Evolutionary conservation across 2,888 invertebrate genomes (phyloP), one percentile per base, ranked within the genome.

Genomic region (Omphaloscelis lunosa): DNA sequence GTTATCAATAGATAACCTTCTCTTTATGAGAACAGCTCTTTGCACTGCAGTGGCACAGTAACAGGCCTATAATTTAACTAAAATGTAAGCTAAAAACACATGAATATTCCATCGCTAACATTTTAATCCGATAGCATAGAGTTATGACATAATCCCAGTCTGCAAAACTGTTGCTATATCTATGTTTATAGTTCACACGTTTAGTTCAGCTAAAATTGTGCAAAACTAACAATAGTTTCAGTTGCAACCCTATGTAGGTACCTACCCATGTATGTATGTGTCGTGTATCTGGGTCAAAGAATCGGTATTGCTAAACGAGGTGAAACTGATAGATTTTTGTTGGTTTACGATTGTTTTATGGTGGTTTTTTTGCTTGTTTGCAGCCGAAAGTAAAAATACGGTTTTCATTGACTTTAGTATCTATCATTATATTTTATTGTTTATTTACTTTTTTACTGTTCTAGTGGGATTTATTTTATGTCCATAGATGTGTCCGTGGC

Each of bases 71-170:
- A 67, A 61, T 72, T 70, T 51, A 79, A 69, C 34, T 71, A 48
- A 84, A 68, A 71, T 72, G n/a, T 41, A 56, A 72, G 34, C 71
- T 41, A 65, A 80, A 80, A 84, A 48, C 45, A 45, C 66, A 69
- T 77, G 77, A 72, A 85, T 81, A 85, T 85, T 76, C 66, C 70
- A 69, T 70, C 72, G 82, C 82, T 83, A 85, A 83, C 85, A 83
- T 83, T 77, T 85, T 73, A 83, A 83, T 83, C 85, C 77, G 85
- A 83, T 77, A 83, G 34, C 72, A 41, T 12, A 59, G 82, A 83
- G 82, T 83, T 83, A 83, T 83, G 83, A 82, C 71, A 72, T 85
- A 83, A 83, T 85, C 83, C 83, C 6, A 71, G 72, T 77, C 27
- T 53, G 82, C 81, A 76, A 72, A 77, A 82, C 62, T 70, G 56